Conservation (phyloP, 2,797 vertebrate species). For the Notolabrus celidotus region DNA sequence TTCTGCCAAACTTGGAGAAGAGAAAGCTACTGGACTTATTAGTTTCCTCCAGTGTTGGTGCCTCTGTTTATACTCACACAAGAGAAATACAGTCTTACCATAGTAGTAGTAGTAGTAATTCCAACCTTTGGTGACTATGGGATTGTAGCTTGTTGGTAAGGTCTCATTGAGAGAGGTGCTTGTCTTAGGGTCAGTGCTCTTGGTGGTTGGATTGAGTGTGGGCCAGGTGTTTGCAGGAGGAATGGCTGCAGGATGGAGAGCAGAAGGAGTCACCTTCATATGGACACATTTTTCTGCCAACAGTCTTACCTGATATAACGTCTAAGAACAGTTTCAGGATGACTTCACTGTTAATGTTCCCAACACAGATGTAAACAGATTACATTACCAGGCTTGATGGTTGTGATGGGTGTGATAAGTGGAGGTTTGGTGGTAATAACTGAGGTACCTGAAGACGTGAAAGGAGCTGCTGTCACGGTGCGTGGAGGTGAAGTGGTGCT, state of each 20-base stretch:
- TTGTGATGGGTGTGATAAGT: not conserved
- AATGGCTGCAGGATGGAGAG: constrained; percentile 44
- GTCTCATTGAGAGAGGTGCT: not conserved
- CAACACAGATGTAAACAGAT: not conserved
- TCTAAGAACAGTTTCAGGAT: not conserved
- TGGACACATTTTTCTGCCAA: constrained; percentile 3
- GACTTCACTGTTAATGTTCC: not conserved
- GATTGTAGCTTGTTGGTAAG: constrained; percentile 29
- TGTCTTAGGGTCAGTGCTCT: not conserved
- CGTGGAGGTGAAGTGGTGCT: accelerated
- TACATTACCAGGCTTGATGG: constrained; percentile 32
- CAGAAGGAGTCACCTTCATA: constrained; percentile 45
- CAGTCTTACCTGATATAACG: constrained; percentile 8
- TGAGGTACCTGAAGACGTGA: not conserved
- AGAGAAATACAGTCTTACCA: not conserved
- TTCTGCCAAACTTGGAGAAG: not conserved
- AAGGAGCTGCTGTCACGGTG: not conserved
- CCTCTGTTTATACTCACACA: not conserved
- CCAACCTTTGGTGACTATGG: constrained; percentile 39
- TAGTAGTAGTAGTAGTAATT: constrained; percentile 7
- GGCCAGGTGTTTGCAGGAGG: not conserved
- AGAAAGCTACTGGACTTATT: not conserved
- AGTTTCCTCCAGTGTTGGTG: too few relatives aligned
- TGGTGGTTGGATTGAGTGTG: not conserved
- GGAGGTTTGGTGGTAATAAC: constrained; percentile 13